Base-by-base conservation (phyloP, 2,797 vertebrate species). In the Cirrhinus mrigala region DNA sequence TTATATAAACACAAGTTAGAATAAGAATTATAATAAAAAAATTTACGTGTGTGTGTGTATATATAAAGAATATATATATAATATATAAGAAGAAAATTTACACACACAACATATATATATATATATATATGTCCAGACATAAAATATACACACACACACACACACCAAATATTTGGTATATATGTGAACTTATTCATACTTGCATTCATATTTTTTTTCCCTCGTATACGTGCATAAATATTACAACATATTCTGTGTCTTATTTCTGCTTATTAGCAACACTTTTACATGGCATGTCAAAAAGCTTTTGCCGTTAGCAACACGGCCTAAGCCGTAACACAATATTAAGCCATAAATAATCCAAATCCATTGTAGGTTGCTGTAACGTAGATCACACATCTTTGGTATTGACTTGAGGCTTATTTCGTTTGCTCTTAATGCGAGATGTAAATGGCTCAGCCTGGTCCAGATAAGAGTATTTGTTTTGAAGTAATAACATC, bases 381-480 rank as follows among this genome's bases (percentile, higher is more conserved):
- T 33, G 24, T 37, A 58, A 71, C 10, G 6, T 44, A 50, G 81
- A 48, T 73, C 68, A 73, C 18, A 60, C 70, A 29, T 62, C 56
- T 76, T 52, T 1, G 58, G 66, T 68, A 40, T 83, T 16, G 24
- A 44, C 73, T 68, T 54, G 46, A 54, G 46, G 9, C 22, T 83
- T 66, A 54, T 75, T 83, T 76, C 14, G 73, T 54, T 62, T 52
- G 27, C n/a, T 71, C 54, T 71, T 52, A 29, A 56, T 22, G 58
- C 29, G 29, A 50, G 77, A 56, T 75, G 46, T 76, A 66, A 66
- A 75, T 40, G 62, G 33, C 33, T 27, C 12, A 15, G 60, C 24
- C 82, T 84, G n/a, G 22, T 20, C 11, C 44, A 60, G 83, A 86
- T 78, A 74, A 84, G 16, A 54, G 44, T 79, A 69, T 86, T 78